Evolutionary conservation across 2,797 vertebrate species (phyloP).

Genomic region (Tapirus indicus): DNA sequence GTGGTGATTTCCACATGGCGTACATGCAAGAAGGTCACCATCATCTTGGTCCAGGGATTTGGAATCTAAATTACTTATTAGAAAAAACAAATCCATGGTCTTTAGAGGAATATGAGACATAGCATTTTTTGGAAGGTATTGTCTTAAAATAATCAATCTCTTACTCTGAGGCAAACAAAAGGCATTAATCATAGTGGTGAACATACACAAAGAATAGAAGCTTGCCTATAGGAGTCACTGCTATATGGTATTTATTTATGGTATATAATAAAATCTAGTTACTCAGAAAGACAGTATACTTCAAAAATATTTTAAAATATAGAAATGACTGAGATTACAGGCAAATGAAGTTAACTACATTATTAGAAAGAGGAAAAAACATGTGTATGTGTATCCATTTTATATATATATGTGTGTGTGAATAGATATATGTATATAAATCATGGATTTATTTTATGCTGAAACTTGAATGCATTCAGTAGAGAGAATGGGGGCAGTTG

Average conservation of each 20-base stretch:
- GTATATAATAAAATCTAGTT: background rate
- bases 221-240: background rate
- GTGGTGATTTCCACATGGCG: conserved; percentile 75
- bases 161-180: background rate
- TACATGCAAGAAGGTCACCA: conserved; percentile 71
- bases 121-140: background rate
- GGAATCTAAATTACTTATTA: conserved; percentile 47
- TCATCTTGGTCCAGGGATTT: conserved; percentile 70
- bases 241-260: background rate
- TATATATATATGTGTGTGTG: fast-evolving
- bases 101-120: background rate
- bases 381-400: background rate
- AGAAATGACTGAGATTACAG: background rate
- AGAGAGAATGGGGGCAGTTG: conserved; percentile 48
- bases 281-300: background rate
- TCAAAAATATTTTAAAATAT: background rate
- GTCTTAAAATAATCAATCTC: background rate
- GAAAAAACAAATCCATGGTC: background rate
- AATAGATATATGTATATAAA: background rate
- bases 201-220: background rate
- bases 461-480: background rate
- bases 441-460: background rate
- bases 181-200: background rate
- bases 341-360: background rate
- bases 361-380: conserved; percentile 27